Evolutionary conservation across 2,113 vertebrate species (phyloP).

Genomic region (Bettongia penicillata): DNA sequence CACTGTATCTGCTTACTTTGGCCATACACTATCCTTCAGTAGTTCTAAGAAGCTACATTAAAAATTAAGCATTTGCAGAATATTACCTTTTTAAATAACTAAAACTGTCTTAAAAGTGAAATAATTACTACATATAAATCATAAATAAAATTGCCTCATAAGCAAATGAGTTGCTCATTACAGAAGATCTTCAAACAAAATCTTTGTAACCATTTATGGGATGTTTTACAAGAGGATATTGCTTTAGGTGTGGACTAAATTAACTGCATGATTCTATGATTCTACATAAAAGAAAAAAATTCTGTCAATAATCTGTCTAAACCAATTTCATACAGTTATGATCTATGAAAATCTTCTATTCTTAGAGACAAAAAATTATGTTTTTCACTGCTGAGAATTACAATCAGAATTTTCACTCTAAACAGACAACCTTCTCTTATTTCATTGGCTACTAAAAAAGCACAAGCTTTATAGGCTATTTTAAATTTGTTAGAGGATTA

Average conservation of each 20-base stretch:
- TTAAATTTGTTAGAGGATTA: conserved; percentile 88
- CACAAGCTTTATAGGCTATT: conserved; percentile 88
- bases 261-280: too few species aligned
- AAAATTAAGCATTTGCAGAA: not conserved
- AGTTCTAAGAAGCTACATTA: not conserved
- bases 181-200: too few species aligned
- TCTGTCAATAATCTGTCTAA: not conserved
- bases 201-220: too few species aligned
- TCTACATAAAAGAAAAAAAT: too few species aligned
- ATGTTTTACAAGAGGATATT: too few species aligned
- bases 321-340: conserved; percentile 30
- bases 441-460: conserved; percentile 80
- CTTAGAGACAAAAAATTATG: conserved; percentile 22
- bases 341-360: conserved; percentile 33
- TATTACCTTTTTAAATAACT: too few species aligned
- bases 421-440: conserved; percentile 49
- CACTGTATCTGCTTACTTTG: not conserved
- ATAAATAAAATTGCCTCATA: too few species aligned
- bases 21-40: not conserved
- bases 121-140: too few species aligned
- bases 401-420: conserved; percentile 38
- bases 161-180: too few species aligned
- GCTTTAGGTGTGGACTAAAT: too few species aligned
- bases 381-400: conserved; percentile 27
- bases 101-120: too few species aligned